phyloP scores from a whole-genome alignment of 2,113 vertebrate species.

The Pangasianodon hypophthalmus region DNA sequence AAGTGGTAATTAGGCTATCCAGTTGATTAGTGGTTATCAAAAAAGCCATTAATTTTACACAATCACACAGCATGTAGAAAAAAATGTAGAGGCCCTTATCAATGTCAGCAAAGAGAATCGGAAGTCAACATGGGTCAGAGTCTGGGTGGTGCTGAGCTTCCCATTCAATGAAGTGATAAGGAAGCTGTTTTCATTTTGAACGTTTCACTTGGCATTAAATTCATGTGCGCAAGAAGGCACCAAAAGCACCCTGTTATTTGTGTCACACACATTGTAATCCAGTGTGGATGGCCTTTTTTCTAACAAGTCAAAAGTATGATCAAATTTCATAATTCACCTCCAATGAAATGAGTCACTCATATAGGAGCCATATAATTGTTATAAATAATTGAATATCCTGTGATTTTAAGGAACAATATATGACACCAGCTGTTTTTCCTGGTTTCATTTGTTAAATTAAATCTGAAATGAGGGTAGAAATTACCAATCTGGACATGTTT shows the following conservation, averaged over 20 bases:
- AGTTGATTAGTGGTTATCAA: constrained; percentile 33
- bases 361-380: not conserved
- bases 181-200: constrained; percentile 13
- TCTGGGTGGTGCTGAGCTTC: not conserved
- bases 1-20: constrained; percentile 2
- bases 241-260: not conserved
- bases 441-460: not conserved
- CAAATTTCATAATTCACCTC: not conserved
- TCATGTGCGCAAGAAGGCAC: not conserved
- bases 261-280: not conserved
- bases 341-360: not conserved
- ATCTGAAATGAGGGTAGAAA: not conserved
- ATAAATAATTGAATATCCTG: not conserved
- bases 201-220: not conserved
- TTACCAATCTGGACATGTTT: not conserved
- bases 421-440: not conserved
- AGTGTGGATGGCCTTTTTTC: not conserved
- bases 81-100: constrained; percentile 11
- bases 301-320: not conserved
- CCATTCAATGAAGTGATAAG: constrained; percentile 18
- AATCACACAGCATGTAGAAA: constrained; percentile 26
- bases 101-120: not conserved
- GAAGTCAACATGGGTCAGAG: constrained; percentile 9
- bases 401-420: not conserved
- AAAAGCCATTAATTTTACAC: constrained; percentile 3